These are phyloP conservation scores for Grus americana DNA, from an alignment of 2,113 vertebrate genomes.

Conservation along the genomic window DNA sequence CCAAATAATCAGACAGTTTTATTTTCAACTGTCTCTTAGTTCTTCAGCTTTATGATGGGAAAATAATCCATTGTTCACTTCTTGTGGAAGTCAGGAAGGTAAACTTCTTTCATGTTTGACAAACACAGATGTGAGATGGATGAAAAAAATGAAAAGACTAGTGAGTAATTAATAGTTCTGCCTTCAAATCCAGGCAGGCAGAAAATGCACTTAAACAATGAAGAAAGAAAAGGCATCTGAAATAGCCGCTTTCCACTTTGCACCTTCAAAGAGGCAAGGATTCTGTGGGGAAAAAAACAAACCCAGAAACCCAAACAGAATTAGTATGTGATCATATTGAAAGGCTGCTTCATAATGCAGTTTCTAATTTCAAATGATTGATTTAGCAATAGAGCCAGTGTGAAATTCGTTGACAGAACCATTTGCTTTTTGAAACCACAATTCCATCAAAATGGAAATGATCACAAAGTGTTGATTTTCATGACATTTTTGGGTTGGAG, in stretches of 20 bases:
- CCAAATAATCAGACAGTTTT: background rate
- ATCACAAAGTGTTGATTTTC: background rate
- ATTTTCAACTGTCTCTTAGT: background rate
- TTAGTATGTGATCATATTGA: background rate
- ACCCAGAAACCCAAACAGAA: background rate
- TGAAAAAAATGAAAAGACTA: background rate
- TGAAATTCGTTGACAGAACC: background rate
- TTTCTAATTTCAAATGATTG: constrained; percentile 25
- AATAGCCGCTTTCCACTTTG: background rate
- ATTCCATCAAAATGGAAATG: constrained; percentile 31
- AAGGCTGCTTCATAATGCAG: background rate
- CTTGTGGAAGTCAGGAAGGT: background rate
- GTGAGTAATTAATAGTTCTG: background rate
- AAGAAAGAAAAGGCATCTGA: background rate
- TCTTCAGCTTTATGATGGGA: background rate
- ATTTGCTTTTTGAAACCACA: constrained; percentile 29
- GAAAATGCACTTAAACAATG: background rate
- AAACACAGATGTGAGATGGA: background rate
- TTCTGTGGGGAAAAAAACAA: background rate
- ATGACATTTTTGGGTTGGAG: background rate
- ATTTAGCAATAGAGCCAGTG: background rate
- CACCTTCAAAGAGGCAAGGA: background rate
- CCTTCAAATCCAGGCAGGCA: background rate
- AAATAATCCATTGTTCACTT: background rate
- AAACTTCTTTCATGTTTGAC: background rate